Conservation (phyloP, 2,888 invertebrate species). For the Germaria angustata region DNA sequence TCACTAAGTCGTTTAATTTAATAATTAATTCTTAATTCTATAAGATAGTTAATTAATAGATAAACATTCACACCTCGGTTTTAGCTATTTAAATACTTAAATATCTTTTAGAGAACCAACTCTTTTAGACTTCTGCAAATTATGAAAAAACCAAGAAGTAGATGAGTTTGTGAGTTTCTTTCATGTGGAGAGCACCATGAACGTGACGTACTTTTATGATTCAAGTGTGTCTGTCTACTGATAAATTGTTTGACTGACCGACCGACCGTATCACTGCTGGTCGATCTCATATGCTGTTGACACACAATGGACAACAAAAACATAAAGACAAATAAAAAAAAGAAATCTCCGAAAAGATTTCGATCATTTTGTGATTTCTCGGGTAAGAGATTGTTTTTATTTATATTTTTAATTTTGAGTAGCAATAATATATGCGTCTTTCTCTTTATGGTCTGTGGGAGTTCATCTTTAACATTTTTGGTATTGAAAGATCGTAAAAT, state of each 20-base stretch:
- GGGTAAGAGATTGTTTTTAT: not conserved
- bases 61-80: too few species aligned
- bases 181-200: constrained; percentile 12
- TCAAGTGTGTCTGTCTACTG: constrained; percentile 44
- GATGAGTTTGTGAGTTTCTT: constrained; percentile 50
- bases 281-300: constrained; percentile 39
- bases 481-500: not conserved
- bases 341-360: constrained; percentile 3
- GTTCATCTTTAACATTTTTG: not conserved
- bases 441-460: constrained; percentile 17
- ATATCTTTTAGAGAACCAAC: not conserved
- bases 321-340: constrained; percentile 1
- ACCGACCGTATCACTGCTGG: constrained; percentile 14
- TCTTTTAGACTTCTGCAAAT: not conserved
- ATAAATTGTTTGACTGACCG: constrained; percentile 42
- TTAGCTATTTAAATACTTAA: not conserved
- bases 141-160: constrained; percentile 22
- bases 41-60: too few species aligned
- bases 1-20: too few species aligned
- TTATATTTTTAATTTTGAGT: not conserved
- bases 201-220: constrained; percentile 55
- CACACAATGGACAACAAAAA: constrained; percentile 29
- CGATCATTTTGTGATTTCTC: constrained; percentile 22
- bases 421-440: not conserved
- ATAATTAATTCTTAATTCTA: too few species aligned